Evolutionary conservation across 2,113 vertebrate genomes (phyloP).

Genomic region (Rhea pennata): DNA sequence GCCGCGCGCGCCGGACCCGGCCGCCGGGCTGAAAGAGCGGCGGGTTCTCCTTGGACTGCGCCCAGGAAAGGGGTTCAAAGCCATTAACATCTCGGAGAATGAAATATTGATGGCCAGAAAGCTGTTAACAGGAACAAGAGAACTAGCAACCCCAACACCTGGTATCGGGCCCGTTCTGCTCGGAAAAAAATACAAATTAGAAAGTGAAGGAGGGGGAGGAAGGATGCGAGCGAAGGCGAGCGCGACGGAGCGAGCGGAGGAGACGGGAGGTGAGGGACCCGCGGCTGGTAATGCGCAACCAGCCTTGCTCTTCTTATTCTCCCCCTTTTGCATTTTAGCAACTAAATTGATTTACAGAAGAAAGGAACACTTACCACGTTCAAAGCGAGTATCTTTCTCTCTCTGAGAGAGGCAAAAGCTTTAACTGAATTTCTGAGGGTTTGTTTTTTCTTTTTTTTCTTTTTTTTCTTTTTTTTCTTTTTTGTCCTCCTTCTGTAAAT

Average conservation of each 20-base stretch:
- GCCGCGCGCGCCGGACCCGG: too few relatives aligned
- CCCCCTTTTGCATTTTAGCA: background rate
- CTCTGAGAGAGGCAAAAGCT: background rate
- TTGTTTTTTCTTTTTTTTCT: background rate
- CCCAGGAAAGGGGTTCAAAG: background rate
- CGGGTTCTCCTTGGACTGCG: background rate
- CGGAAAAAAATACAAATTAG: background rate
- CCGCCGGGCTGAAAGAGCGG: background rate
- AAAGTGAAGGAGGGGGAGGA: background rate
- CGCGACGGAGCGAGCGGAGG: background rate
- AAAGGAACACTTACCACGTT: background rate
- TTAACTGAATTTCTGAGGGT: constrained; percentile 43
- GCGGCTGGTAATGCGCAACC: background rate
- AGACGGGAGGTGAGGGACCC: background rate
- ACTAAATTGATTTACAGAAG: constrained; percentile 24
- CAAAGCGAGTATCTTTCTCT: background rate
- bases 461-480: background rate
- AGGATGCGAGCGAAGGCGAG: fast-evolving
- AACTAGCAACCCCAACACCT: background rate
- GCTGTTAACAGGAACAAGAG: constrained; percentile 14
- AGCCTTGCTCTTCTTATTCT: background rate
- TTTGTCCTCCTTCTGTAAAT: background rate
- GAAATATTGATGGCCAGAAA: constrained; percentile 25
- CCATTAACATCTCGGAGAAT: background rate
- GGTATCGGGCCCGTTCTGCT: background rate